Conservation (phyloP, 2,797 vertebrate genomes). For the Megaceryle alcyon region DNA sequence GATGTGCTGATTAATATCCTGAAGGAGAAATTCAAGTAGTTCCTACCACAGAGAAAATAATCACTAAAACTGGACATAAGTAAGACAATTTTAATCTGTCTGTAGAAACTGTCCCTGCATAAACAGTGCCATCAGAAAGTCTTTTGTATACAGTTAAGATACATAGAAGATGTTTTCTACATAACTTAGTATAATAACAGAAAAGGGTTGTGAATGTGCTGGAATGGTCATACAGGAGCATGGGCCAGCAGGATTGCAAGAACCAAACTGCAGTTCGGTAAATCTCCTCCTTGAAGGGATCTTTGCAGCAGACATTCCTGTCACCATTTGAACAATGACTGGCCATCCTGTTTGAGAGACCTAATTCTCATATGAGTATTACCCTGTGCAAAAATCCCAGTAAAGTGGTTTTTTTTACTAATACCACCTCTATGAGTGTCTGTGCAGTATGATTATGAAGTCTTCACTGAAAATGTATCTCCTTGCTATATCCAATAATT, state of each 20-base stretch:
- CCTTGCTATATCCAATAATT: neutral
- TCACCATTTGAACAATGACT: neutral
- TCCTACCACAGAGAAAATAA: neutral
- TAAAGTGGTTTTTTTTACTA: fast-evolving
- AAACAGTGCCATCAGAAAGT: neutral
- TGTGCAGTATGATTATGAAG: neutral
- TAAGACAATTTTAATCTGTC: neutral
- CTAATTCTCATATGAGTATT: neutral
- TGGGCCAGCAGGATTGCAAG: neutral
- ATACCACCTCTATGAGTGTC: neutral
- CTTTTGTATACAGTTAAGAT: neutral
- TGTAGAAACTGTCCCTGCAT: neutral
- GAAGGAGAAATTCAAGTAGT: neutral
- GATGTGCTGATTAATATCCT: neutral
- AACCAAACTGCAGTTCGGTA: neutral
- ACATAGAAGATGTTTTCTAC: neutral
- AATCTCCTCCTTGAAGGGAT: neutral
- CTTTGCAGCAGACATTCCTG: neutral
- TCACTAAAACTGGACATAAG: neutral
- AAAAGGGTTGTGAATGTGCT: neutral
- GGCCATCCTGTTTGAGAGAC: neutral
- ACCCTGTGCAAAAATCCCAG: neutral
- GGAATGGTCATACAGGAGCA: neutral
- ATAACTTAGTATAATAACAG: neutral
- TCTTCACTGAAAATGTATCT: neutral